A percentile compares a stretch with the other conserved stretches of the same genome.
phyloP scores from a whole-genome alignment of 2,113 vertebrate species.

The Salvelinus fontinalis region DNA sequence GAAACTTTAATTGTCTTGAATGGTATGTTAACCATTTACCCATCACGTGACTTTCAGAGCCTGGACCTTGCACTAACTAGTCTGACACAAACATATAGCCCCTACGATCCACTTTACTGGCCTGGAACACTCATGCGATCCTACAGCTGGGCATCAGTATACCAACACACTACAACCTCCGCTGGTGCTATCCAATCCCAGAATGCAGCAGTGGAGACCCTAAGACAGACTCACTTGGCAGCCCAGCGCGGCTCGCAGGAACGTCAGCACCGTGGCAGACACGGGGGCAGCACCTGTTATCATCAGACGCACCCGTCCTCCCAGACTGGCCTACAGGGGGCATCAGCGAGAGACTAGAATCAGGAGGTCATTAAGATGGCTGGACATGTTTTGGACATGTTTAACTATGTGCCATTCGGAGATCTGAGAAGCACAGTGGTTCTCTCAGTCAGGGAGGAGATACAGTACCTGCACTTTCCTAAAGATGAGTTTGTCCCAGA shows the following conservation, averaged over 20 bases:
- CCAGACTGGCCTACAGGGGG: constrained; percentile 82
- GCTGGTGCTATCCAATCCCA: background rate
- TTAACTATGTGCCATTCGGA: no score
- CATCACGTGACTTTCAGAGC: no score
- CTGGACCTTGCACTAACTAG: no score
- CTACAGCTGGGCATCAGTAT: no score
- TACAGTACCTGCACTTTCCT: constrained; percentile 89
- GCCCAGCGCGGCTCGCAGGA: constrained; percentile 89
- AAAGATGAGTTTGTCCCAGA: constrained; percentile 97
- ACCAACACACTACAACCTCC: no score
- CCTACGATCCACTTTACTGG: no score
- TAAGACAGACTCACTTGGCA: constrained; percentile 85
- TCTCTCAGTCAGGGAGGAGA: background rate
- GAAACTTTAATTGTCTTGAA: background rate
- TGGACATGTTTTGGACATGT: no score
- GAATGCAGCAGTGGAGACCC: background rate
- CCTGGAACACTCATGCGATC: no score
- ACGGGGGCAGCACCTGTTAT: constrained; percentile 94
- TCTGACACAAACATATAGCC: no score
- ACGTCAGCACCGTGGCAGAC: constrained; percentile 89
- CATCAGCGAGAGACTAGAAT: background rate
- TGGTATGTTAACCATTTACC: background rate
- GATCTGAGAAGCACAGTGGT: background rate
- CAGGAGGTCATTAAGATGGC: no score
- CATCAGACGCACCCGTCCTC: constrained; percentile 89